A percentile compares a stretch with the other conserved stretches of the same genome.
Evolutionary conservation across 2,113 vertebrate species (phyloP).

Genomic region (Pterocles orientalis): DNA sequence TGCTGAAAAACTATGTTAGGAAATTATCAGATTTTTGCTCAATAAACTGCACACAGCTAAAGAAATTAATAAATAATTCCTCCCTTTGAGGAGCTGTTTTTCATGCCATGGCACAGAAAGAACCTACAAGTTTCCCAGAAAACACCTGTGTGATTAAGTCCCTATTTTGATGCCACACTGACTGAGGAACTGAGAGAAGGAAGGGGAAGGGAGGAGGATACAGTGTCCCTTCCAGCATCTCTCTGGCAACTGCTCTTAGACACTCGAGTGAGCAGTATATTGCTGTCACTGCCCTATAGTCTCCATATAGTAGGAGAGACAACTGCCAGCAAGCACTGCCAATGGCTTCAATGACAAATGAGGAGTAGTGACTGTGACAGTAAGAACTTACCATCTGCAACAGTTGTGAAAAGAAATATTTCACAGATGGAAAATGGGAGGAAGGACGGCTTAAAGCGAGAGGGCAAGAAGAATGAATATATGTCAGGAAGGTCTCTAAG

Average conservation of each 20-base stretch:
- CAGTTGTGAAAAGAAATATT: not conserved
- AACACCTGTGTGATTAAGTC: not conserved
- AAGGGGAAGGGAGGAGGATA: not conserved
- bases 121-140: not conserved
- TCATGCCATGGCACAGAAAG: not conserved
- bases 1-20: not conserved
- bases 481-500: not conserved
- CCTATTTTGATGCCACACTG: not conserved
- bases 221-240: not conserved
- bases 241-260: not conserved
- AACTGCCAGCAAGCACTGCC: not conserved
- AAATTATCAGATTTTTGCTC: not conserved
- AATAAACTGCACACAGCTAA: not conserved
- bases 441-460: not conserved
- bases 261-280: not conserved
- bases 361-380: not conserved
- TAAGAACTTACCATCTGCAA: not conserved
- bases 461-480: not conserved
- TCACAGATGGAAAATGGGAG: not conserved
- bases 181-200: not conserved
- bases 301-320: not conserved
- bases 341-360: not conserved
- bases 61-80: not conserved
- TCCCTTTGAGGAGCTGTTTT: not conserved
- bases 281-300: not conserved